phyloP scores from a whole-genome alignment of 2,888 invertebrate genomes.

The Pasiphila rectangulata region DNA sequence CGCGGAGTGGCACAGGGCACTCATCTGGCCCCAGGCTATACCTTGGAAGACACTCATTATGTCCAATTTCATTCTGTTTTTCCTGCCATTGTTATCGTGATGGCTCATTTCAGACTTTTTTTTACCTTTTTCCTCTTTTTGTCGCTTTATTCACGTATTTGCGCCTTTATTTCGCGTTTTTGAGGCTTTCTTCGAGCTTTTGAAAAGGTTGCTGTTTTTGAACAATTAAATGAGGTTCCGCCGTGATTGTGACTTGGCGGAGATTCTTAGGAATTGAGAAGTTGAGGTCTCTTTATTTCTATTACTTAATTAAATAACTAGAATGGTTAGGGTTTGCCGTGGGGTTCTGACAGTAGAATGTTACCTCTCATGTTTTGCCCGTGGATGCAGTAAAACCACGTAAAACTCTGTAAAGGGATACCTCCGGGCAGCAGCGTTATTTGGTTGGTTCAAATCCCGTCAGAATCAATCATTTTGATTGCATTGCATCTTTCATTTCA shows the following conservation, averaged over 20 bases:
- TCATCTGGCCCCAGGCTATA: constrained; percentile 1
- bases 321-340: not conserved
- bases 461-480: no score
- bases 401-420: no score
- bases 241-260: not conserved
- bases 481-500: no score
- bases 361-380: no score
- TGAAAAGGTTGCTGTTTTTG: constrained; percentile 15
- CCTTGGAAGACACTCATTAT: constrained; percentile 69
- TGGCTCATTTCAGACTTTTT: constrained; percentile 70
- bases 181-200: constrained; percentile 18
- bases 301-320: no score
- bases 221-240: constrained; percentile 16
- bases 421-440: no score
- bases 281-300: not conserved
- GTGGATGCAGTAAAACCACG: no score
- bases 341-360: no score
- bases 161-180: constrained; percentile 7
- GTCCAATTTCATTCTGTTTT: constrained; percentile 75
- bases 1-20: constrained; percentile 1
- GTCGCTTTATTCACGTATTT: constrained; percentile 29
- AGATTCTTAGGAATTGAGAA: constrained; percentile 4
- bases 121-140: constrained; percentile 42
- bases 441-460: no score
- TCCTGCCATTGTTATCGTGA: constrained; percentile 45